Base-by-base conservation (phyloP, 2,113 vertebrate genomes). In the Oryctolagus cuniculus region DNA sequence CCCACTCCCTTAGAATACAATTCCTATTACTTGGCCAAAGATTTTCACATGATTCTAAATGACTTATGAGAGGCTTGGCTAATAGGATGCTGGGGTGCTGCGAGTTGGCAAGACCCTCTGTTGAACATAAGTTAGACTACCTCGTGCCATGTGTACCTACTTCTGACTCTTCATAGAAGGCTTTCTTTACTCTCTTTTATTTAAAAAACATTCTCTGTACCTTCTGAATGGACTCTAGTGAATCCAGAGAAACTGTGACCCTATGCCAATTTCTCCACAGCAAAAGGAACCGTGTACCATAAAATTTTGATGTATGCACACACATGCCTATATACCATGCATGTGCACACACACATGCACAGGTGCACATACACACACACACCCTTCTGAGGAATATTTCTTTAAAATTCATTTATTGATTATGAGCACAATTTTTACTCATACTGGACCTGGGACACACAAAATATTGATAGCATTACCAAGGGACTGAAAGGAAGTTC, bases 31-130 rank as follows among this genome's bases (percentile, higher is more conserved):
- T 72, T 61, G 73, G 9, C 22, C 6, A 66, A 27, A 82, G 27
- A 0, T 34, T 24, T 1, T 21, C 21, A 2, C 6, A 3, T 6
- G 3, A 63, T 78, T 90, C 4, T 2, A 0, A 55, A 22, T 67
- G 6, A 12, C 19, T n/a, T 73, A 64, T 3, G 15, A 21, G 25
- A 53, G 11, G 3, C 29, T 44, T 7, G 10, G 24, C 31, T 74
- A 3, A 1, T 75, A 6, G 19, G 15, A 8, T 74, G 21, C 19
- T 31, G 21, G 2, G 36, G 4, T 25, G 67, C 24, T 10, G 10
- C 5, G 25, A 55, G 15, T 19, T 34, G 55, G 29, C 61, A 85
- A 44, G 7, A 66, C 53, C 51, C 13, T 10, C 34, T 61, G 7
- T 49, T 36, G 29, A 79, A 82, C 25, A 2, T 22, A 5, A 49